Base-by-base conservation (phyloP, 2,113 vertebrate species). In the Eleginops maclovinus region DNA sequence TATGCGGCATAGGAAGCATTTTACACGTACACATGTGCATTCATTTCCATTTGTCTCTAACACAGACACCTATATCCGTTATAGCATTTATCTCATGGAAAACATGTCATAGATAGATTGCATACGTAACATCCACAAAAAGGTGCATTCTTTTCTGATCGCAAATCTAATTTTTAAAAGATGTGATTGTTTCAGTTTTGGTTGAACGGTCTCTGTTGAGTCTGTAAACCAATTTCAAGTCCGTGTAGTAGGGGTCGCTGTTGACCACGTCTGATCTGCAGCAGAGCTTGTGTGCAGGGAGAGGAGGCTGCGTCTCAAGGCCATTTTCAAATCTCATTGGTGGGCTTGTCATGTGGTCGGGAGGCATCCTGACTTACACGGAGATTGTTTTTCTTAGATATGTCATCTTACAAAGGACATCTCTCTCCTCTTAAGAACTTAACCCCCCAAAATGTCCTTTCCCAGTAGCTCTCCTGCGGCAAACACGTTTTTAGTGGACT, bases 241-340 rank as follows among this genome's bases (percentile, higher is more conserved):
- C 93, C 94, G 91, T 75, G 72, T 96, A 87, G 95, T 96, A 98
- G 97, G 94, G 95, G 97, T 97, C 97, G 96, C 97, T 97, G 96
- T 97, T 97, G 95, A 95, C 96, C 96, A 95, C 89, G 91, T 92
- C 94, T 96, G 93, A 89, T 85, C 92, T 82, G 90, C 94, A 93
- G 92, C 88, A 75, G 92, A 80, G 50, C 41, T n/a, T 16, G 95
- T 94, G 96, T 94, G 95, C 95, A 63, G 58, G 86, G 79, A 93
- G 90, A 95, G 94, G 95, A 96, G 96, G 96, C 94, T 96, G 96
- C 93, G 95, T 96, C 96, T 97, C 96, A 96, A 97, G 97, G 96
- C 96, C 96, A 97, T 96, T 97, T 97, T 97, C 96, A 96, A 97
- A 97, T 97, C 96, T 97, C 97, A 99, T 99, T 98, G 98, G 97